Conservation (phyloP, 2,113 vertebrate species). For the Tonatia bakeri region DNA sequence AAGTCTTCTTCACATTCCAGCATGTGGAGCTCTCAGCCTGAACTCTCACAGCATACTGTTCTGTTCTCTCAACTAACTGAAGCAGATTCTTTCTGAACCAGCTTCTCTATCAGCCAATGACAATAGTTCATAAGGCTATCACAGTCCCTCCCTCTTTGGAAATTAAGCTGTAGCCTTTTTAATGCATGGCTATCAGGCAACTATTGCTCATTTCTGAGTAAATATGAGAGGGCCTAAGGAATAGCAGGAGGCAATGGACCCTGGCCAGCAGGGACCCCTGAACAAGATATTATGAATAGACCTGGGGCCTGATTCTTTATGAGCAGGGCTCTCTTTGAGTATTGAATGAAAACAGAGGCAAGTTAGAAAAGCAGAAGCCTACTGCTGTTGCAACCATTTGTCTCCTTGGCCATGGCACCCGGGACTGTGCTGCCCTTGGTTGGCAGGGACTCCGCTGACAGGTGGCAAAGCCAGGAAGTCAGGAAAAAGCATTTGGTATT, state of each 20-base stretch:
- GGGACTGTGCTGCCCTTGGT: background rate
- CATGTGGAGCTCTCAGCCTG: background rate
- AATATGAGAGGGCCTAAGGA: background rate
- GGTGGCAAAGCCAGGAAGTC: slow-evolving; percentile 26
- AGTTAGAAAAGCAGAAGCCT: slow-evolving; percentile 30
- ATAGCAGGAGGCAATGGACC: background rate
- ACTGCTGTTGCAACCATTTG: slow-evolving; percentile 33
- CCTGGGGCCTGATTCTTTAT: background rate
- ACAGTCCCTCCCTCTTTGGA: background rate
- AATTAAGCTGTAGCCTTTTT: slow-evolving; percentile 28
- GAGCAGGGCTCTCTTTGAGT: background rate
- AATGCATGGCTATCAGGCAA: background rate
- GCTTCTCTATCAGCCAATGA: background rate
- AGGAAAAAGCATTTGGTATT: slow-evolving; percentile 39
- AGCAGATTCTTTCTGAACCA: slow-evolving; percentile 8
- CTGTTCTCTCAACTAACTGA: background rate
- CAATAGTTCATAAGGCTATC: background rate
- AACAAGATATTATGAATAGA: background rate
- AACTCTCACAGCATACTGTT: background rate
- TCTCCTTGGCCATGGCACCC: slow-evolving; percentile 12
- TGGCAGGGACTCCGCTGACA: slow-evolving; percentile 32
- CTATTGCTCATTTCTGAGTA: slow-evolving; percentile 36
- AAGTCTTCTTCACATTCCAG: background rate
- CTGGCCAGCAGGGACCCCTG: background rate
- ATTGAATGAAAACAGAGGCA: slow-evolving; percentile 3